A percentile compares a stretch with the other conserved stretches of the same genome.
These are phyloP conservation scores for Excalfactoria chinensis DNA, from an alignment of 2,113 vertebrate species.

Conservation along the genomic window DNA sequence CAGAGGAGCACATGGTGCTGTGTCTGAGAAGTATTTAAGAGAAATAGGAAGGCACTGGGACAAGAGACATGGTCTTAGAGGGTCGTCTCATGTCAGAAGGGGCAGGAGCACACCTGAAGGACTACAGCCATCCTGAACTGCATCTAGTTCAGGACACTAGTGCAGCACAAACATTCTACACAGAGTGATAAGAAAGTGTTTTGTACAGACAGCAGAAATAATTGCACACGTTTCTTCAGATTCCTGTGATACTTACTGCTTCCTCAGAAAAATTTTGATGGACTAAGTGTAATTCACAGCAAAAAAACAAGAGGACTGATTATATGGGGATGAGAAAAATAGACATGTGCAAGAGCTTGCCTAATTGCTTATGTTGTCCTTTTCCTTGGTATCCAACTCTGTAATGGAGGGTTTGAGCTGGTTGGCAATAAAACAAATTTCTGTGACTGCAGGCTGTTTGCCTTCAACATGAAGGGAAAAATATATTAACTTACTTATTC, in stretches of 20 bases:
- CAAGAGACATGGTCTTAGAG: background rate
- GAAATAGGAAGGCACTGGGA: background rate
- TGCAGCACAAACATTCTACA: background rate
- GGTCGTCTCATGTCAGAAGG: fast-evolving
- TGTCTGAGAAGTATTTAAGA: background rate
- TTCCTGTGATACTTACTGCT: background rate
- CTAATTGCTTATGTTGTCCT: background rate
- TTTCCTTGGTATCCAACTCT: background rate
- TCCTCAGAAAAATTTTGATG: background rate
- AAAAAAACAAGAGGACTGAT: background rate
- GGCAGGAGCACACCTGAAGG: fast-evolving
- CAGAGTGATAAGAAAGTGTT: background rate
- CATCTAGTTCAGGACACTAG: background rate
- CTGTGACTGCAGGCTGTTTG: fast-evolving
- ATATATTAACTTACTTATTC: background rate
- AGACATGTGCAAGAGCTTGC: background rate
- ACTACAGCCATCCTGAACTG: background rate
- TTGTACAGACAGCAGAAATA: fast-evolving
- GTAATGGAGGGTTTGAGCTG: background rate
- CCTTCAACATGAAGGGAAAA: background rate
- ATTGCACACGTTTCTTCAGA: fast-evolving
- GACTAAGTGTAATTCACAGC: background rate
- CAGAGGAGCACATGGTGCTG: background rate
- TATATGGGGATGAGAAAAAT: background rate
- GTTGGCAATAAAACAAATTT: background rate